Base-by-base conservation (phyloP, 2,797 vertebrate species). In the Perodicticus potto region DNA sequence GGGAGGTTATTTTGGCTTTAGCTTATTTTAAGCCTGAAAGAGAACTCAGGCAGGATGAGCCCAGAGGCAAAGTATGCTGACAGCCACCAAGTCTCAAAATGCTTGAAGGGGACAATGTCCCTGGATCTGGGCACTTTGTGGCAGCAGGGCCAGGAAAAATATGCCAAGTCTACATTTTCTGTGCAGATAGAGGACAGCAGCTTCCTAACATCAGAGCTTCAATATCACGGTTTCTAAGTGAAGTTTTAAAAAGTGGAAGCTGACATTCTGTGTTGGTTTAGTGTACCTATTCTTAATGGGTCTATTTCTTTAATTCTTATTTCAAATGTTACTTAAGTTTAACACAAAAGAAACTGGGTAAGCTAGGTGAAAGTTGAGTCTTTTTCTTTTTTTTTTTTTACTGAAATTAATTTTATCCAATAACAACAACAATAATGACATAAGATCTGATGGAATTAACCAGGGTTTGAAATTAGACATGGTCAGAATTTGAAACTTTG, bases 281-380 rank as follows among this genome's bases (percentile, higher is more conserved):
- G 7, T 34, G 16, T 16, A 83, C 3, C 13, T 45, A 19, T 16
- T 32, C 32, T 78, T 40, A 7, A 57, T 25, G 27, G 5, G 4
- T 83, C 32, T 76, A 8, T 59, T 67, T 92, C 34, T 94, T 91
- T 72, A 55, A 92, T 10, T 89, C 69, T 59, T 55, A 23, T 77
- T 93, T 94, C 65, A 81, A 2, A 34, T 72, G 25, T 53, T n/a
- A 29, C 19, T 69, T 65, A 78, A 95, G 34, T 17, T 11, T 69
- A 89, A 45, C 55, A 43, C 25, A 22, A 73, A 67, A 91, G 61
- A 91, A 95, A 57, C 6, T 34, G 4, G 16, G 40, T 11, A 7
- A 7, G 7, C 65, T 55, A 65, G 22, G 32, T 72, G 40, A 84
- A 40, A 87, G 40, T 16, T 40, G 4, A 69, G 34, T 73, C 40